Base-by-base conservation (phyloP, 2,797 vertebrate species). In the Cirrhinus molitorella region DNA sequence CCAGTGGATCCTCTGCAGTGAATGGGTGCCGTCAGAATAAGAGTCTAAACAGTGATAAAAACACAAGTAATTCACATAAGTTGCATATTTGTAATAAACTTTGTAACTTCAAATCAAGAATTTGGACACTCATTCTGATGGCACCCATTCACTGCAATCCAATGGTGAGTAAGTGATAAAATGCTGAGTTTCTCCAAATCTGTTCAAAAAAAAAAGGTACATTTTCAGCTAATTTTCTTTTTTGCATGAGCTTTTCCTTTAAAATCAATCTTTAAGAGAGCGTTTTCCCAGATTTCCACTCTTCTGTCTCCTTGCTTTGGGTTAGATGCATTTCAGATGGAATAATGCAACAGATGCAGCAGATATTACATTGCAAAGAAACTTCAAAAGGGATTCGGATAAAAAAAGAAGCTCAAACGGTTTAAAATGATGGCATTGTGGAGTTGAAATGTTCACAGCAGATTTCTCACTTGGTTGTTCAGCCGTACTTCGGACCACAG, bases 401-500 rank as follows among this genome's bases (percentile, higher is more conserved):
- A 17, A 57, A 47, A 40, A 55, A 66, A 55, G n/a, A 51, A 71
- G 40, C 19, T 34, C 2, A 23, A 72, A 73, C 57, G 21, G 14
- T 68, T 55, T 63, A 9, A n/a, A 59, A 76, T n/a, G 28, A 16
- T 73, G 57, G 25, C 47, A 13, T 47, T 61, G 23, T 14, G 13
- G 23, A 61, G 57, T 68, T 23, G 10, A 79, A 66, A 34, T 67
- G 9, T 79, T 34, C 61, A 34, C 63, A 80, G 88, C 86, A 91
- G 89, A 91, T 93, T 89, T 93, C 85, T 88, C 81, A 25, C 89
- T 94, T 94, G 96, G 92, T 95, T 95, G 95, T 91, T 93, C 94
- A 94, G 95, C 95, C 95, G 94, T 93, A 93, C 95, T 95, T 95
- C 92, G 92, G 94, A 95, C 95, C 94, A 85, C 93, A 94, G 94